phyloP scores from a whole-genome alignment of 2,888 invertebrate species.

The Muscina levida region DNA sequence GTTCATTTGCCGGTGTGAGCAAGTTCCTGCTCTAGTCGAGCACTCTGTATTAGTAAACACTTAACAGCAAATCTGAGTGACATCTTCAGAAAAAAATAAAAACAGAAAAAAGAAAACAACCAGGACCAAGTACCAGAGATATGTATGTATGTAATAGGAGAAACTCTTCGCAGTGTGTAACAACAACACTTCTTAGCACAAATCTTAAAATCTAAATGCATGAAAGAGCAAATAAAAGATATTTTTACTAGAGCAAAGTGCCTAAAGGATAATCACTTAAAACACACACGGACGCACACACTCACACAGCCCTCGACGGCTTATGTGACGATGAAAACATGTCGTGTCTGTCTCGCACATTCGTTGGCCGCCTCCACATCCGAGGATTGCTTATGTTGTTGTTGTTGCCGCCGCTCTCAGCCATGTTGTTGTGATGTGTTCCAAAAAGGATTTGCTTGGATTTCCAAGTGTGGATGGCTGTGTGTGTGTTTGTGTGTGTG shows the following conservation, averaged over 20 bases:
- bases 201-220: conserved; percentile 49
- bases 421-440: neutral
- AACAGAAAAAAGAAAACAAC: conserved; percentile 1
- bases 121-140: conserved; percentile 6
- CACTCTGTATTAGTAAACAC: conserved; percentile 54
- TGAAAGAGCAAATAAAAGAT: conserved; percentile 25
- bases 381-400: conserved; percentile 19
- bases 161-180: conserved; percentile 23
- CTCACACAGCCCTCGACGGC: conserved; percentile 7
- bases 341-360: neutral
- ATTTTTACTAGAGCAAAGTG: conserved; percentile 43
- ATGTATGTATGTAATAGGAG: conserved; percentile 16
- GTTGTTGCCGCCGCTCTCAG: neutral
- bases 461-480: conserved; percentile 18
- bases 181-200: conserved; percentile 44
- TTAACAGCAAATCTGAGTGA: conserved; percentile 54
- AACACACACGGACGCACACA: conserved; percentile 34
- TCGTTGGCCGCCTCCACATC: neutral
- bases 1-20: conserved; percentile 30
- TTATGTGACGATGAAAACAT: conserved; percentile 37
- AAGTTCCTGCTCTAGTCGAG: neutral
- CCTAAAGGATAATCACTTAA: conserved; percentile 58
- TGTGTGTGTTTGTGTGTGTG: conserved; percentile 5
- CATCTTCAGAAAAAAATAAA: conserved; percentile 40
- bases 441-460: conserved; percentile 44